Base-by-base conservation (phyloP, 2,888 invertebrate genomes). In the Machimus rusticus region DNA sequence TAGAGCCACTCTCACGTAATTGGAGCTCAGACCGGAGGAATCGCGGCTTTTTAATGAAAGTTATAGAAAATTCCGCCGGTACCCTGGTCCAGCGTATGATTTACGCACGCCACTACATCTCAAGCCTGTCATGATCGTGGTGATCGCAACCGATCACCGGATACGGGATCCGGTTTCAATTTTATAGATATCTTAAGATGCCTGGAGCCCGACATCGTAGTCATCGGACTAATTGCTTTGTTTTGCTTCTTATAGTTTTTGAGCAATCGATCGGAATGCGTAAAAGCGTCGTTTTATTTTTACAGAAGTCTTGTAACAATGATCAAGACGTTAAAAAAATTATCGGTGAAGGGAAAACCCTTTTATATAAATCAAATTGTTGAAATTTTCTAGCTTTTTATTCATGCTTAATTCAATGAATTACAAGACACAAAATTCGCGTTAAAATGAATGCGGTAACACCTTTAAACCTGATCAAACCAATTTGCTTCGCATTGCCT, bases 91-190 rank as follows among this genome's bases (percentile, higher is more conserved):
- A n/a, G 37, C 14, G 31, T 2, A 57, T 82, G 82, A 82, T 37
- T 82, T 82, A 82, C 46, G 57, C 37, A 82, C 37, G 12, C 57
- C 34, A 51, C 37, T 55, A 19, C 14, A 16, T 31, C 6, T 57
- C 31, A 31, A 19, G 43, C 6, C 31, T 81, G 51, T 34, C 12
- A 28, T 66, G 66, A 66, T 23, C 6, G 57, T 23, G 4, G 19
- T 23, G 57, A 23, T 66, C 19, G 19, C 2, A 9, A 23, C 14
- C 46, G 16, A 76, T 76, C 76, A 51, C 86, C 86, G 86, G 86
- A 86, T 86, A 86, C 34, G 28, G 51, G 31, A 76, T 86, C 86
- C 86, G 86, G 86, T 86, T 86, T 86, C 74, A 86, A 46, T 76
- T 76, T 46, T 57, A 28, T 31, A 37, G 37, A 79, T 55, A 43